Evolutionary conservation across 2,113 vertebrate species (phyloP).

Genomic region (Regulus satrapa): DNA sequence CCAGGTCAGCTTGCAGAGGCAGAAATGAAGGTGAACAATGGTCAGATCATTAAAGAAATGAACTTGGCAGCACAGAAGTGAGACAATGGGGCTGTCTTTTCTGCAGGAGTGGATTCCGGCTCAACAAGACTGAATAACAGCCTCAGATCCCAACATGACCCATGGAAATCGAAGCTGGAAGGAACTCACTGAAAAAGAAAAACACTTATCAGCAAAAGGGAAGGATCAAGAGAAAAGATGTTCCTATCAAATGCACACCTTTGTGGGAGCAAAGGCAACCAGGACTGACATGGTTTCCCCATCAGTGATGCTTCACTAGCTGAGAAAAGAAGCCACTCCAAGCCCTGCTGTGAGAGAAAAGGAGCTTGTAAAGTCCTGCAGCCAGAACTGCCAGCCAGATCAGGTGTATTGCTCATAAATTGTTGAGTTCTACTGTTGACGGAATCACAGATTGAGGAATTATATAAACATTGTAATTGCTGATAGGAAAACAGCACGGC

Average conservation of each 20-base stretch:
- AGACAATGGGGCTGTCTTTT: neutral
- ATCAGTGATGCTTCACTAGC: neutral
- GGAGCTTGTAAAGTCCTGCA: accelerated
- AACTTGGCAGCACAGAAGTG: neutral
- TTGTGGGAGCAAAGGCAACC: neutral
- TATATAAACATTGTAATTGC: neutral
- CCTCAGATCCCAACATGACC: neutral
- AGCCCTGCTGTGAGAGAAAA: neutral
- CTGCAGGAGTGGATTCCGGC: neutral
- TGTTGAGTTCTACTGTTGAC: neutral
- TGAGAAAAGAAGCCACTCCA: neutral
- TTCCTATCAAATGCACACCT: neutral
- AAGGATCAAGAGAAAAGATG: neutral
- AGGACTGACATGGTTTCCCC: neutral
- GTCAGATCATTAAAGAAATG: neutral
- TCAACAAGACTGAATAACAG: neutral
- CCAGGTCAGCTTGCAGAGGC: neutral
- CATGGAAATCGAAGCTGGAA: neutral
- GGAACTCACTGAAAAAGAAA: neutral
- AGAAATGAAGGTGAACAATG: neutral
- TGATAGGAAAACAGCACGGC: neutral
- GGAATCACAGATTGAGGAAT: neutral
- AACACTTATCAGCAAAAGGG: neutral
- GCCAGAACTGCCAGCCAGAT: neutral
- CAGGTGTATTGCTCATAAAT: neutral